Conservation (phyloP, 2,888 invertebrate genomes). For the Abscondita cerata region DNA sequence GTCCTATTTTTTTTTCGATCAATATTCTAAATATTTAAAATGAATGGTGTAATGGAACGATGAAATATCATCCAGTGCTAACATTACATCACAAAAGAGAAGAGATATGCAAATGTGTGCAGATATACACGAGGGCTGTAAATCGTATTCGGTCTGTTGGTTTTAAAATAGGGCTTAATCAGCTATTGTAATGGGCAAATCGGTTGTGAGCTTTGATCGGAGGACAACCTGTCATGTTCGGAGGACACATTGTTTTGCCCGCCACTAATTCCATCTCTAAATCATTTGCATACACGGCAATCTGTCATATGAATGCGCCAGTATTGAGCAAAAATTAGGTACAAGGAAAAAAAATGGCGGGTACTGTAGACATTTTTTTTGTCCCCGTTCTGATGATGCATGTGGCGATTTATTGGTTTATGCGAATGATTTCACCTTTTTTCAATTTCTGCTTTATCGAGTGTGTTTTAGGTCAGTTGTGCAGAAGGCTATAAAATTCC, state of each 20-base stretch:
- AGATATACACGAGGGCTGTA: constrained; percentile 36
- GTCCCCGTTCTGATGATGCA: constrained; percentile 45
- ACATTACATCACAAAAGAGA: constrained; percentile 35
- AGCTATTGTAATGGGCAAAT: constrained; percentile 46
- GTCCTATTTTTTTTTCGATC: not conserved
- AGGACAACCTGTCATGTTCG: constrained; percentile 44
- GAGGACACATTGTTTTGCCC: constrained; percentile 33
- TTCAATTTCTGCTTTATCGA: constrained; percentile 45
- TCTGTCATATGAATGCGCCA: constrained; percentile 15
- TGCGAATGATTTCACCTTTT: constrained; percentile 45
- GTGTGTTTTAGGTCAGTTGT: constrained; percentile 43
- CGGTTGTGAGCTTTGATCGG: constrained; percentile 42
- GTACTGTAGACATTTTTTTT: constrained; percentile 38
- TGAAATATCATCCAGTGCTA: constrained; percentile 26
- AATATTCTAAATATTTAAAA: constrained; percentile 1
- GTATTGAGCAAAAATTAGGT: not conserved
- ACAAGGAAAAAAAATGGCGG: not conserved
- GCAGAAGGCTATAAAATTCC: constrained; percentile 45
- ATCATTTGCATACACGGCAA: constrained; percentile 20
- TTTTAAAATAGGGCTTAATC: constrained; percentile 47
- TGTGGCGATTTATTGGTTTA: constrained; percentile 46
- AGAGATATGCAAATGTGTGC: constrained; percentile 45
- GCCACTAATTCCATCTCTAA: constrained; percentile 25
- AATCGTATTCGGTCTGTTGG: constrained; percentile 44
- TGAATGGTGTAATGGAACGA: constrained; percentile 20